These are phyloP conservation scores for Catocala sponsa DNA, from an alignment of 2,888 invertebrate species.

Conservation along the genomic window DNA sequence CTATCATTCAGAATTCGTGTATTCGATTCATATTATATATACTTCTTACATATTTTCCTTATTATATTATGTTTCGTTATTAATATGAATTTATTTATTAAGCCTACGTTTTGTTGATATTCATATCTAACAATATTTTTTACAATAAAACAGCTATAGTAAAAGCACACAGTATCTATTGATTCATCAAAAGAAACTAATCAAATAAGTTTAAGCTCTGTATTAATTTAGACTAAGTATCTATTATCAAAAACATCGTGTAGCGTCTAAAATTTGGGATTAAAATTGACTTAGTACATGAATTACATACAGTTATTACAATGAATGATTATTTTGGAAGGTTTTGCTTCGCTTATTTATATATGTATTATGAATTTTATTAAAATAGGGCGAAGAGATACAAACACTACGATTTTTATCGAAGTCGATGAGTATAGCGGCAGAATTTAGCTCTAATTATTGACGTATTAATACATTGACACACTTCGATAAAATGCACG, in stretches of 20 bases:
- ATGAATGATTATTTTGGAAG: slow-evolving; percentile 13
- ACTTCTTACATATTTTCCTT: slow-evolving; percentile 6
- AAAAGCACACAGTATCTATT: slow-evolving; percentile 17
- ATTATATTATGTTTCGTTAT: slow-evolving; percentile 17
- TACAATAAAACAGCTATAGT: slow-evolving; percentile 12
- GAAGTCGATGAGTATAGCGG: background rate
- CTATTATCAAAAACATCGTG: slow-evolving; percentile 28
- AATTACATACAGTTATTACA: slow-evolving; percentile 25
- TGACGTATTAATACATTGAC: background rate
- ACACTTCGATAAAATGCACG: background rate
- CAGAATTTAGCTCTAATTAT: background rate
- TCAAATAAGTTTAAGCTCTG: slow-evolving; percentile 23
- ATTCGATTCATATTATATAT: slow-evolving; percentile 23
- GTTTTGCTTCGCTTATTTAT: background rate
- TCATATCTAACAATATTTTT: slow-evolving; percentile 12
- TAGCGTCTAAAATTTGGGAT: slow-evolving; percentile 32
- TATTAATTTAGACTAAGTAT: slow-evolving; percentile 24
- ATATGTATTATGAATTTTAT: background rate
- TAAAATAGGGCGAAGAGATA: background rate
- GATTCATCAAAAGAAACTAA: slow-evolving; percentile 20
- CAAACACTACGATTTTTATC: background rate
- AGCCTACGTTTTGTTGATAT: slow-evolving; percentile 13
- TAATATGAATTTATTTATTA: slow-evolving; percentile 22
- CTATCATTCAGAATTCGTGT: slow-evolving; percentile 19
- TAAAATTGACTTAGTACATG: slow-evolving; percentile 45